Evolutionary conservation across 2,113 vertebrate species (phyloP), one percentile per base, ranked within the genome.

Genomic region (Spermophilus dauricus): DNA sequence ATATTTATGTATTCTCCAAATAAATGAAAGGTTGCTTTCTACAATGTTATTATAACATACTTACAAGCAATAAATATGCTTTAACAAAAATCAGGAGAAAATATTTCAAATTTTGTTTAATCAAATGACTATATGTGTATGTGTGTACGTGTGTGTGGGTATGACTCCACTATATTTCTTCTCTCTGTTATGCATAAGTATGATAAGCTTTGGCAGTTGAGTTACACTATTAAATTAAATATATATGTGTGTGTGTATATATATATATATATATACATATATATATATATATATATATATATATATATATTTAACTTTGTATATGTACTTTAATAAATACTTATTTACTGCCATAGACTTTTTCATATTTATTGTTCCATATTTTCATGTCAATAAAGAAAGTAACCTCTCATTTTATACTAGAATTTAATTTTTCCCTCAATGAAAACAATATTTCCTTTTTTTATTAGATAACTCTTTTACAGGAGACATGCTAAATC

Each of bases 381-480:
- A 58, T 3, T 86, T 24, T 24, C 94, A 37, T 84, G 51, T 94
- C 73, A 88, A 91, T 85, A 96, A 97, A 86, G 4, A 86, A 96
- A 94, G 37, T 70, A 87, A 70, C 89, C 34, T 87, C 93, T 97
- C n/a, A 86, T 93, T 98, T 98, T 94, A 84, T 81, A 94, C 56
- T 93, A 58, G 88, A 93, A 94, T 98, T 96, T 95, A 88, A 42
- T 69, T 98, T 85, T 5, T 26, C 86, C 24, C 73, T 92, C 45
- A 97, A 88, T 70, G 87, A 97, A 97, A 72, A n/a, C 48, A 77
- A 93, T 69, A 73, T 70, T 95, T 78, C 11, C 82, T 72, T 82
- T 53, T 95, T 95, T 92, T 92, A 89, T 97, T 97, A 97, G 61
- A 75, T 69, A 81, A 94, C 63, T 95, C 91, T 97, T 94, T 95